Percentiles rank a stretch among this genome's conserved stretches.
These are phyloP conservation scores for Petrocephalus microphthalmus DNA, from an alignment of 2,113 vertebrate genomes.

Conservation along the genomic window DNA sequence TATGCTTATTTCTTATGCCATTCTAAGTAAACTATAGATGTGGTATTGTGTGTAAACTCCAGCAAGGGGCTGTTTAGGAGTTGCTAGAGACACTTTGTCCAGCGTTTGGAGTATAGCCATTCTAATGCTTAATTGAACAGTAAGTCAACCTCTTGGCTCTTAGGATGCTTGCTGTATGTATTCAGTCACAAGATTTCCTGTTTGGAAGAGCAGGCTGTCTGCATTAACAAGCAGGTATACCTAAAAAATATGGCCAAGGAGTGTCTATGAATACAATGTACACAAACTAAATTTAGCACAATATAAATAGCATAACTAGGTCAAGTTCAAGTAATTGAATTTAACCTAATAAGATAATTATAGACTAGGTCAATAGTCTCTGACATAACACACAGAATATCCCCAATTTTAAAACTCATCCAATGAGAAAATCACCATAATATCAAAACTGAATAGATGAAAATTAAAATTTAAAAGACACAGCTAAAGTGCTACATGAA, in stretches of 20 bases:
- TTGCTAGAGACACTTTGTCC: background rate
- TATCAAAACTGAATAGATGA: background rate
- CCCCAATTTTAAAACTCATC: background rate
- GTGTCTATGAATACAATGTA: background rate
- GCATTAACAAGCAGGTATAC: background rate
- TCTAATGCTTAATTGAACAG: background rate
- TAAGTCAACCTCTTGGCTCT: background rate
- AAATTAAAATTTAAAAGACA: background rate
- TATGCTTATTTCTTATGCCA: background rate
- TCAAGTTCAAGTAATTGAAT: background rate
- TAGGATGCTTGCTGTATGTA: background rate
- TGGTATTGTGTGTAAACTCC: background rate
- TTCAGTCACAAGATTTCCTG: background rate
- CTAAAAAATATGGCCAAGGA: background rate
- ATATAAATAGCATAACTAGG: background rate
- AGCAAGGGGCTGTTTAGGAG: background rate
- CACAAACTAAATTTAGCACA: background rate
- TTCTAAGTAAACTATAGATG: too few relatives aligned
- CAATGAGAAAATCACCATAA: background rate
- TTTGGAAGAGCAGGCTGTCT: background rate
- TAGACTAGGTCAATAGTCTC: background rate
- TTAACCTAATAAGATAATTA: conserved; percentile 1
- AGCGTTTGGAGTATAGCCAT: background rate
- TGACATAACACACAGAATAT: background rate
- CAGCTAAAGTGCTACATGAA: background rate